Conservation (phyloP, 53 echinoderm and acorn worm species). For the Astropecten irregularis region DNA sequence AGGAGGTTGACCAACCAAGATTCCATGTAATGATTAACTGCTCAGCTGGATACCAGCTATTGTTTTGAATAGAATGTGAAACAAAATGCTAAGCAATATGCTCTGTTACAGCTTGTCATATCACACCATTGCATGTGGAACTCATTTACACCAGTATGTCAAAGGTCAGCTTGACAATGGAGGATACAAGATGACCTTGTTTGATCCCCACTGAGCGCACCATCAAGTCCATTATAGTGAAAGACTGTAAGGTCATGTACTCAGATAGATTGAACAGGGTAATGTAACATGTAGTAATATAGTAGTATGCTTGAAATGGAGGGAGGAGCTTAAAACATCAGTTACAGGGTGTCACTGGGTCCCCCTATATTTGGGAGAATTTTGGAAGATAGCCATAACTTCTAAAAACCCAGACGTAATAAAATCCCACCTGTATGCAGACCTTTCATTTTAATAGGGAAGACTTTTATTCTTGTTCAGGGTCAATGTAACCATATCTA, state of each 20-base stretch:
- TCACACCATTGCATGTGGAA: constrained; percentile 49
- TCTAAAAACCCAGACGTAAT: constrained; percentile 8
- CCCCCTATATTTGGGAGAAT: background rate
- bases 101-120: too few species aligned
- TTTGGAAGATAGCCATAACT: background rate
- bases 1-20: too few species aligned
- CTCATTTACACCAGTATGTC: constrained; percentile 34
- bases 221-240: constrained; percentile 3
- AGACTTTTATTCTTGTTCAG: too few species aligned
- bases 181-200: constrained; percentile 40
- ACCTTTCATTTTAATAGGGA: too few species aligned
- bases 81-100: too few species aligned
- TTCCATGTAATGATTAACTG: too few species aligned
- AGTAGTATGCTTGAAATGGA: too few species aligned
- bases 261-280: background rate
- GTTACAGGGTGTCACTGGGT: too few species aligned
- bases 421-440: background rate
- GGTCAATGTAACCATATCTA: background rate
- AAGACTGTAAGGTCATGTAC: constrained; percentile 7
- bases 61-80: too few species aligned
- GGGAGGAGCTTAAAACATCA: too few species aligned
- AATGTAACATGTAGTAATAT: constrained; percentile 34
- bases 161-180: constrained; percentile 48
- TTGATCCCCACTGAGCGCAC: constrained; percentile 21
- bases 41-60: too few species aligned